Conservation (phyloP, 2,888 invertebrate species). For the Parnassius apollo region DNA sequence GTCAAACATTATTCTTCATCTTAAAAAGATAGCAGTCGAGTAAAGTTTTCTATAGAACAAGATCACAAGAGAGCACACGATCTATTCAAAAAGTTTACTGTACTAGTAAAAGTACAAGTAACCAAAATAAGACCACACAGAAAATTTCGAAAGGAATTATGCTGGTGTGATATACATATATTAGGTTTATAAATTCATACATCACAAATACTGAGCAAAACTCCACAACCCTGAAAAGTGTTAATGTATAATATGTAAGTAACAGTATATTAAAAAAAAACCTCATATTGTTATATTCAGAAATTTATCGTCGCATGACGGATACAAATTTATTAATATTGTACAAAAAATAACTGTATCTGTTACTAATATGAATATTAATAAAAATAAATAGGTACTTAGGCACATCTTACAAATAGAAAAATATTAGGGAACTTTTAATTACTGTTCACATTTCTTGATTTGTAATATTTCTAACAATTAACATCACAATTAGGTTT, state of each 20-base stretch:
- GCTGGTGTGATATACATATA: conserved; percentile 31
- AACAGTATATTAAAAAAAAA: conserved; percentile 6
- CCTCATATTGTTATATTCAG: background rate
- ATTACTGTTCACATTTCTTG: background rate
- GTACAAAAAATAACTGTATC: background rate
- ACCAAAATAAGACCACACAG: conserved; percentile 15
- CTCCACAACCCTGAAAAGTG: conserved; percentile 59
- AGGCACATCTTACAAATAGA: background rate
- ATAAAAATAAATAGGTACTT: background rate
- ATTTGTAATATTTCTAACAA: background rate
- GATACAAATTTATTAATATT: background rate
- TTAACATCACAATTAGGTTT: background rate
- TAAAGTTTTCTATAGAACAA: conserved; percentile 47
- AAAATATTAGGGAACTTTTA: background rate
- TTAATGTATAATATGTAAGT: conserved; percentile 30
- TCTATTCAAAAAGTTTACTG: conserved; percentile 35
- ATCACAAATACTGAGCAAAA: conserved; percentile 57
- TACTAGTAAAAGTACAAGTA: conserved; percentile 39
- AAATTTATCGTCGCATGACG: background rate
- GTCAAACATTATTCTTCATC: conserved; percentile 52
- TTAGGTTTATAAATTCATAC: conserved; percentile 38
- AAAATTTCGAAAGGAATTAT: conserved; percentile 23
- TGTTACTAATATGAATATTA: background rate
- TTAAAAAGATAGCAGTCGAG: conserved; percentile 55
- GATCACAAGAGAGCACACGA: conserved; percentile 59